Evolutionary conservation across 2,888 invertebrate species (phyloP), one percentile per base, ranked within the genome.

Genomic region (Tipula vernalis): DNA sequence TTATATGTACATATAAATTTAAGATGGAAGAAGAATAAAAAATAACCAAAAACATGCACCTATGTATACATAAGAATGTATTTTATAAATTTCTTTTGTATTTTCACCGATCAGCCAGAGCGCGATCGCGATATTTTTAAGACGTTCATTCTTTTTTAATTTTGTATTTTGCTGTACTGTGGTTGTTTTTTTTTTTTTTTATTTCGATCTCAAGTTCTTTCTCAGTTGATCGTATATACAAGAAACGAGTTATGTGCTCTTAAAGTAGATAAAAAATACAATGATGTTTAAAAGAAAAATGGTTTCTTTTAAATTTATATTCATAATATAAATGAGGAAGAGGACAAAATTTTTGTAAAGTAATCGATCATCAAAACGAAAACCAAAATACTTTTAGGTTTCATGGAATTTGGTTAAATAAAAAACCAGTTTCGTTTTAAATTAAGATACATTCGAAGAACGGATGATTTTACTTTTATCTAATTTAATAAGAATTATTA

Each of bases 291-390:
- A 51, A 15, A 71, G 28, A 71, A 84, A 39, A 84, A 84, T 84
- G 36, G 84, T 84, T 84, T 84, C 41, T 84, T 84, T 28, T 15
- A 13, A 36, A 83, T 36, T 13, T 39, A 5, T 39, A 13, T 71
- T 28, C 28, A n/a, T 8, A 4, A 12, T 47, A 5, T 51, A n/a
- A n/a, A 51, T 39, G 39, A 84, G 84, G 84, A 84, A 84, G 36
- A 84, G 41, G 41, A 84, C 84, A 84, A 39, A 84, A 39, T 39
- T 71, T 28, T 71, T 39, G n/a, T 13, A 84, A n/a, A n/a, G 84
- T 84, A 84, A 84, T 84, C 84, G 84, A 84, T 84, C 84, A 84
- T 84, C 84, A 15, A 51, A 51, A 51, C n/a, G 10, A 84, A 84
- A 84, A 39, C 84, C 0, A 41, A 41, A 8, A 15, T 39, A 39